phyloP scores from a whole-genome alignment of 2,113 vertebrate genomes.

The Passer domesticus region DNA sequence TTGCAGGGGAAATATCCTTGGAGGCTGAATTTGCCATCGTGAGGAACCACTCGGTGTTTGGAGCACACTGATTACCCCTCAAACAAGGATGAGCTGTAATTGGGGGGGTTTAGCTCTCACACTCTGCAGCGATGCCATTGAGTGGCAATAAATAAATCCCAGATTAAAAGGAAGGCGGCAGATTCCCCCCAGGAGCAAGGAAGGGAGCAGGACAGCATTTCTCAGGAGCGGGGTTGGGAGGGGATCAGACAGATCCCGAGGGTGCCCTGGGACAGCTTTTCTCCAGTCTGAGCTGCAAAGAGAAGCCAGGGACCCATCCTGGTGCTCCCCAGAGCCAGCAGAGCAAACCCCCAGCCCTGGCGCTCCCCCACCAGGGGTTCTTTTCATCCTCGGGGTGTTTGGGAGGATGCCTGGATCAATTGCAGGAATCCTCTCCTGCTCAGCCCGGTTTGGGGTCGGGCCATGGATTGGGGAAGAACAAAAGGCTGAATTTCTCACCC shows the following conservation, averaged over 20 bases:
- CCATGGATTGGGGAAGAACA: background rate
- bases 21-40: conserved; percentile 1
- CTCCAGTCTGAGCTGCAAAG: background rate
- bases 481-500: background rate
- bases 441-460: background rate
- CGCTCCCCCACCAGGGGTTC: accelerated
- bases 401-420: background rate
- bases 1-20: conserved; percentile 8
- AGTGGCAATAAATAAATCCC: conserved; percentile 22
- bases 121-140: background rate
- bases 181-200: background rate
- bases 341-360: background rate
- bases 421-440: background rate
- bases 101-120: conserved; percentile 41
- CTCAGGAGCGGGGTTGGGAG: accelerated
- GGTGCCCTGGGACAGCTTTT: background rate
- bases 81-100: conserved; percentile 18
- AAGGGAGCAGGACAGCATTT: background rate
- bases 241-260: accelerated
- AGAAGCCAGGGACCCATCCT: background rate
- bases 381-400: accelerated
- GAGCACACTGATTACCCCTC: conserved; percentile 26
- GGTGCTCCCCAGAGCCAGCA: background rate
- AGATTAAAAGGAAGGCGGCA: background rate
- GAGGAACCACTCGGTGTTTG: conserved; percentile 8